Evolutionary conservation across 2,113 vertebrate genomes (phyloP), one percentile per base, ranked within the genome.

Genomic region (Oncorhynchus keta): DNA sequence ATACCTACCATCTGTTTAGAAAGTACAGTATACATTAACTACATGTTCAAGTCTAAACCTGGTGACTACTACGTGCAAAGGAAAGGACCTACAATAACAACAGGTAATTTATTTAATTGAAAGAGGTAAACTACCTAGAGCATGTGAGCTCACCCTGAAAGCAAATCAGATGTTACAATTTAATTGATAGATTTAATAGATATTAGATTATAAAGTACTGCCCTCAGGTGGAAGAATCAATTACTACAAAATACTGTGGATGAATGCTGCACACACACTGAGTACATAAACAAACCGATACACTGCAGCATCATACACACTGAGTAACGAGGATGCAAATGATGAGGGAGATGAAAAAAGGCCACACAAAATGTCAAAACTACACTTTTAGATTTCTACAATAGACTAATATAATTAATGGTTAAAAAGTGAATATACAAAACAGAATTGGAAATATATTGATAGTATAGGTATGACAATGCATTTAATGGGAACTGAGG

Each of bases 201-300:
- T 88, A 91, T 91, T 89, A 91, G 83, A 92, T 93, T 92, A 91
- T 91, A 93, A 93, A 90, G 89, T 86, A 91, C 86, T 92, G 92
- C 92, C 92, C 90, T 92, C 92, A 92, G 92, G 91, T 93, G 92
- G 92, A 92, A 80, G 89, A 87, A 91, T 90, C 84, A 90, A 88
- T 92, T 92, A 93, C 91, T 92, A 89, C 91, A 92, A 91, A 91
- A 70, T 20, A 83, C 76, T 80, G 68, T 84, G 73, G 68, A n/a
- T 5, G 3, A 35, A 18, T 5, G 20, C 55, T 26, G 24, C 39
- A 70, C 55, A 76, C 51, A 76, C 24, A 61, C 70, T 24, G 22
- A 9, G 57, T 26, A 62, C 78, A 79, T 24, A 1, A 57, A 49
- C 7, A 49, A 49, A 28, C 11, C 2, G 9, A 65, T 28, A 26